phyloP scores from a whole-genome alignment of 2,113 vertebrate genomes.

The Bombycilla garrulus region DNA sequence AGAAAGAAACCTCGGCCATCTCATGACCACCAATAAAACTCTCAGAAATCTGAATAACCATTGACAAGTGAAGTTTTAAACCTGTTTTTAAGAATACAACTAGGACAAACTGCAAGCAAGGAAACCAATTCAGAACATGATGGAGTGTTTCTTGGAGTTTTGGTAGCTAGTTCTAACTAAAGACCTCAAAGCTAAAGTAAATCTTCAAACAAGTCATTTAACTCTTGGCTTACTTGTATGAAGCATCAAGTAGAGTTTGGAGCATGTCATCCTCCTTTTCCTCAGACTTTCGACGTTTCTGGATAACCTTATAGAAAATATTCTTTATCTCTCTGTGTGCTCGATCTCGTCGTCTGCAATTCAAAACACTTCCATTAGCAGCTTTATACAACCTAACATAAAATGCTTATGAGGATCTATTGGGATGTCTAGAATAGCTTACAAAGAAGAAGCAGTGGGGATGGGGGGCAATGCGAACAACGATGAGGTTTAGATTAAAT shows the following conservation, averaged over 20 bases:
- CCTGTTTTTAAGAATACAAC: background rate
- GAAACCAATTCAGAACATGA: background rate
- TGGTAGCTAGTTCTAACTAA: background rate
- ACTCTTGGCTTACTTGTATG: slow-evolving; percentile 86
- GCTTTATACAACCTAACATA: background rate
- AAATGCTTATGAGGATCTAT: background rate
- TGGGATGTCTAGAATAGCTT: background rate
- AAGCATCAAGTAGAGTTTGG: slow-evolving; percentile 92
- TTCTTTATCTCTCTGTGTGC: slow-evolving; percentile 91
- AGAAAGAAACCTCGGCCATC: background rate
- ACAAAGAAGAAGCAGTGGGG: background rate
- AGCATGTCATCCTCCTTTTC: slow-evolving; percentile 89
- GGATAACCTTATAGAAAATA: slow-evolving; percentile 91
- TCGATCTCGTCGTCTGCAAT: slow-evolving; percentile 84
- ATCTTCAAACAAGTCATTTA: background rate
- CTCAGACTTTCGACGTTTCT: slow-evolving; percentile 83
- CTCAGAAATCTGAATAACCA: background rate
- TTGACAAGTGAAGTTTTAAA: background rate
- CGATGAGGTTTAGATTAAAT: background rate
- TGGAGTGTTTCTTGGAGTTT: background rate
- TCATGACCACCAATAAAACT: background rate
- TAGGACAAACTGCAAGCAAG: background rate
- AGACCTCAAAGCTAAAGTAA: background rate
- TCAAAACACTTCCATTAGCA: background rate
- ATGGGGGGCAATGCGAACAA: background rate